phyloP scores from a whole-genome alignment of 35 echinoderm and acorn worm species.

The Patiria miniata region DNA sequence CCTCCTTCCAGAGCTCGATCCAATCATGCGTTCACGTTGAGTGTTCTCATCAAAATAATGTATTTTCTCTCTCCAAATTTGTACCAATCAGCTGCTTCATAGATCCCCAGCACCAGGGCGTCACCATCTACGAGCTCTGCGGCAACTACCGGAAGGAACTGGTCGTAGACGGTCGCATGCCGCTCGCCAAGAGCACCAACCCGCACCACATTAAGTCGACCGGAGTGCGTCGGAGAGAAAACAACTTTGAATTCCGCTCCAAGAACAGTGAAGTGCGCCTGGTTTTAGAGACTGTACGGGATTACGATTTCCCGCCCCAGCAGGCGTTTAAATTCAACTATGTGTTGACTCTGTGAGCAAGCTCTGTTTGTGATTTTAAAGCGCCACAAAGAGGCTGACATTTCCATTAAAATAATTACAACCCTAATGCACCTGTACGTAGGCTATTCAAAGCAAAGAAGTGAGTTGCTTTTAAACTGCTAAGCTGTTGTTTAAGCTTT shows the following conservation, averaged over 20 bases:
- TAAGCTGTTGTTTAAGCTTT: no score
- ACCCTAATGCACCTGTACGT: no score
- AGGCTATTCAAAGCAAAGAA: no score
- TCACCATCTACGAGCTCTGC: slow-evolving; percentile 80
- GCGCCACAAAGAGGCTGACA: no score
- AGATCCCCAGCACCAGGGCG: slow-evolving; percentile 89
- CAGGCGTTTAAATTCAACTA: slow-evolving; percentile 99
- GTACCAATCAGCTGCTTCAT: slow-evolving; percentile 78
- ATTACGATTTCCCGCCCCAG: slow-evolving; percentile 46
- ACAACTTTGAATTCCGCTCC: slow-evolving; percentile 97
- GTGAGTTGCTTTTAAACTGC: no score
- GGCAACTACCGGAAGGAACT: slow-evolving; percentile 67
- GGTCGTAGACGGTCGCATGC: slow-evolving; percentile 83
- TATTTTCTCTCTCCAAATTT: not conserved
- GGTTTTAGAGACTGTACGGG: slow-evolving; percentile 65
- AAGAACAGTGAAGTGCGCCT: slow-evolving; percentile 78
- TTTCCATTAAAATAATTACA: no score
- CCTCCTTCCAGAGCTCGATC: no score
- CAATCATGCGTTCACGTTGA: no score
- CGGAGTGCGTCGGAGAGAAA: slow-evolving; percentile 72
- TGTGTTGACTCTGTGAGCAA: slow-evolving; percentile 78
- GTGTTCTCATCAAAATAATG: no score
- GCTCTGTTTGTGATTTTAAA: no score
- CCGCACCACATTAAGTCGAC: slow-evolving; percentile 73
- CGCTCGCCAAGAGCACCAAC: slow-evolving; percentile 72